Conservation (phyloP, 37 sponge, comb jelly and placozoan genomes). For the Halisarca cf. caerulea region DNA sequence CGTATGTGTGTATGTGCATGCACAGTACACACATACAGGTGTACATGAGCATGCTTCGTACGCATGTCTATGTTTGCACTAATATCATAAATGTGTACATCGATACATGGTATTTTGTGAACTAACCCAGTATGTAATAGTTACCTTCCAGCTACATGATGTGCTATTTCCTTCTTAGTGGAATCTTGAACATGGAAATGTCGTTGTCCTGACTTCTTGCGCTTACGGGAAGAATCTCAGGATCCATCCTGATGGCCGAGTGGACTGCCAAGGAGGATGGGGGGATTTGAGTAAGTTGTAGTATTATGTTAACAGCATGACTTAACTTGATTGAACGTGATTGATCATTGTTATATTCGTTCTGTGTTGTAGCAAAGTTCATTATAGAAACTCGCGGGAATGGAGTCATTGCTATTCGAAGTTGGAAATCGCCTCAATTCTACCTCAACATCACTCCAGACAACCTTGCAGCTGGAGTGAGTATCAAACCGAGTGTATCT, state of each 20-base stretch:
- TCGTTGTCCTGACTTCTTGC: neutral
- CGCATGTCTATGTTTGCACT: no score
- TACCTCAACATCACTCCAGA: neutral
- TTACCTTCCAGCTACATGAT: neutral
- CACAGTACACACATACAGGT: no score
- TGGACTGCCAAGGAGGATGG: conserved; percentile 6
- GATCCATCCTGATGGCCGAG: neutral
- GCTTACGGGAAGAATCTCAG: neutral
- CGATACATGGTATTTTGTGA: no score
- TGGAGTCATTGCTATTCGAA: neutral
- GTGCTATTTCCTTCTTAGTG: neutral
- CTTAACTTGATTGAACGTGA: neutral
- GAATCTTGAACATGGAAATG: neutral
- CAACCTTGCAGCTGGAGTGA: neutral
- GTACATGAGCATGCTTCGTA: no score
- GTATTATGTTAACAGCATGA: neutral
- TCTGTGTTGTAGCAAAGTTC: neutral
- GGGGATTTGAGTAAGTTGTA: neutral
- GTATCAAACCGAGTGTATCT: no score
- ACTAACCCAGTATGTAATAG: neutral
- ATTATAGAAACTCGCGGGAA: neutral
- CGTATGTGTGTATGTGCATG: no score
- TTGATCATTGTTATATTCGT: neutral
- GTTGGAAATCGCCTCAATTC: neutral
- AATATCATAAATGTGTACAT: no score